Base-by-base conservation (phyloP, 1,140 invertebrate genomes). In the Drosophila lowei region DNA sequence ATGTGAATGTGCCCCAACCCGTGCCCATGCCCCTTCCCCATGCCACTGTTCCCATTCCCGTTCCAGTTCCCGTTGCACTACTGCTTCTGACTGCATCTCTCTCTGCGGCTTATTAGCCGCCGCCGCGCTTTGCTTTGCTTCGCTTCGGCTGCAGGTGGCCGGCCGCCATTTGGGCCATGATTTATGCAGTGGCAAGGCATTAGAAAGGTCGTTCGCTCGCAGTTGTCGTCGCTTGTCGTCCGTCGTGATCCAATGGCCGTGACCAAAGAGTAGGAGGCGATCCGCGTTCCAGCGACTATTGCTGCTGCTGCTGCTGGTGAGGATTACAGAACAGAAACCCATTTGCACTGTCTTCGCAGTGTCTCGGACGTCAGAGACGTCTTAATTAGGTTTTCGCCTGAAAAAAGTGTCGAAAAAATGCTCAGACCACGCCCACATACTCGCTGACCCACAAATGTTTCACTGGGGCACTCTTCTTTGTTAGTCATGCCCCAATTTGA, bases 111-210 rank as follows among this genome's bases (percentile, higher is more conserved):
- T 48, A 13, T 23, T 23, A 23, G 21, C 16, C 49, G 28, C 41
- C 44, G 48, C 41, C 46, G 56, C 42, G 28, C 28, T 64, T 54
- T 52, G 58, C 53, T 23, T 15, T 30, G 58, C 41, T 42, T 38
- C 34, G 59, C 44, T 68, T 43, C 25, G 15, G 34, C 57, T 62
- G 66, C 66, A 70, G 66, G 66, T 70, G 66, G 64, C 64, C 64
- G 66, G 64, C 64, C 64, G 52, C 66, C 66, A 68, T 68, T 70
- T 68, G 66, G 64, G 52, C 66, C 64, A 57, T 70, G 66, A 70
- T 70, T 70, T 70, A 68, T 70, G 66, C 66, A 70, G 66, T 70
- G 52, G 66, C 66, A 64, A 21, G 64, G 66, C 66, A 70, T 70
- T 70, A 70, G 66, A 70, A 70, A 70, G 66, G 66, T 68, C 66